Evolutionary conservation across 2,888 invertebrate genomes (phyloP).

Genomic region (Dynastes maya): DNA sequence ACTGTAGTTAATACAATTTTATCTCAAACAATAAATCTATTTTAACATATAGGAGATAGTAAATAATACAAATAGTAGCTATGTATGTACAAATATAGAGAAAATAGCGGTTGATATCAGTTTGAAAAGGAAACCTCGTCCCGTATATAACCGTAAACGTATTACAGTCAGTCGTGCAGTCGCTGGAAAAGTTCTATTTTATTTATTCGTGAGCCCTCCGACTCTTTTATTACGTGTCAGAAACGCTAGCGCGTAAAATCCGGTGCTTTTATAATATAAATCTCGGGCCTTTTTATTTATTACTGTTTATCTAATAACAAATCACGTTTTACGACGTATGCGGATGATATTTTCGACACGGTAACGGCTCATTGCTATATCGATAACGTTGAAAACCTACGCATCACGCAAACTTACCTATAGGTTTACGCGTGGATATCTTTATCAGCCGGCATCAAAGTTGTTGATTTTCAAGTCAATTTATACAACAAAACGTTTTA

Average conservation of each 20-base stretch:
- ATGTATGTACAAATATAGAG: too few species aligned
- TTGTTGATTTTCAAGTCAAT: slow-evolving; percentile 9
- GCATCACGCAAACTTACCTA: slow-evolving; percentile 12
- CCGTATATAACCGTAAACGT: neutral
- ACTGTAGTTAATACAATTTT: too few species aligned
- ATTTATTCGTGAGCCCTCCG: slow-evolving; percentile 10
- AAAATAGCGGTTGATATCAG: too few species aligned
- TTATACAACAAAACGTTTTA: neutral
- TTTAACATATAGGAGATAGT: too few species aligned
- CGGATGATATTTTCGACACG: slow-evolving; percentile 31
- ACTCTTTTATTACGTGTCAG: slow-evolving; percentile 37
- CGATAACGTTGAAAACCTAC: slow-evolving; percentile 19
- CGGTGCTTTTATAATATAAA: slow-evolving; percentile 31
- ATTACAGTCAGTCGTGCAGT: neutral
- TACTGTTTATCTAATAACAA: slow-evolving; percentile 45
- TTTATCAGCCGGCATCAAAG: neutral
- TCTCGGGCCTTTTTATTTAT: slow-evolving; percentile 30
- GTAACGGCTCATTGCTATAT: slow-evolving; percentile 25
- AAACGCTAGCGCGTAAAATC: slow-evolving; percentile 30
- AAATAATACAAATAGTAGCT: too few species aligned
- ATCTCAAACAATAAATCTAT: too few species aligned
- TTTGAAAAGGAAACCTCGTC: too few species aligned
- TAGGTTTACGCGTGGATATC: slow-evolving; percentile 6
- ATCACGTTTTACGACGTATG: slow-evolving; percentile 40
- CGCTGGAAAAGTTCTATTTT: slow-evolving; percentile 16